Evolutionary conservation across 2,888 invertebrate genomes (phyloP), one percentile per base, ranked within the genome.

Genomic region (Euzetes globulus): DNA sequence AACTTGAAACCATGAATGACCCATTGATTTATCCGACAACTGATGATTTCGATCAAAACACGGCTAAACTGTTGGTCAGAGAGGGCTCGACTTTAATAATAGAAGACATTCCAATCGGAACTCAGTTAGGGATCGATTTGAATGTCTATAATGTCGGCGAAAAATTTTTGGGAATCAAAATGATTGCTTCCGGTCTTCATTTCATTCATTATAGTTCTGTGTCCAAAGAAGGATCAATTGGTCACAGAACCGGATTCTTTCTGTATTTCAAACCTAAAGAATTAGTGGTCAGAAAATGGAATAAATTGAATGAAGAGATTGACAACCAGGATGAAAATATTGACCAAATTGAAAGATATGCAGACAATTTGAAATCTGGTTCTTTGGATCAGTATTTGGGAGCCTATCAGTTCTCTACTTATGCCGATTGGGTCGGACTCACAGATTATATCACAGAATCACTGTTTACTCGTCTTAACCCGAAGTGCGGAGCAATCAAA

Each of bases 131-230:
- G n/a, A 92, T 96, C 77, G 98, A 99, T 83, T 86, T 91, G 82
- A 90, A 90, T 81, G 88, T 89, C 0, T 97, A 96, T 91, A 90
- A 89, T 77, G 91, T 92, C 0, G 95, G 91, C 2, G 90, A 91
- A 75, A 91, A 91, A 81, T 99, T 99, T 83, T 87, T 88, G 80
- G 99, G 98, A 0, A 88, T 99, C 37, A 99, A 99, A 86, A 96
- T 99, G 96, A 97, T 99, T 80, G 98, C 98, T 0, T 93, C 95
- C 1, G 98, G 98, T 7, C 84, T 95, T 73, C 98, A 99, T 83
- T 96, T 91, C 81, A 86, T 99, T 19, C 94, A 94, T 85, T 95
- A 91, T 82, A 91, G 91, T 75, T 77, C 76, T 11, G 78, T 78
- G 0, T 84, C 84, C 78, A 83, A 85, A 75, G 85, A 85, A 15